These are phyloP conservation scores for Ceyx cyanopectus DNA, from an alignment of 2,113 vertebrate species.

Conservation along the genomic window DNA sequence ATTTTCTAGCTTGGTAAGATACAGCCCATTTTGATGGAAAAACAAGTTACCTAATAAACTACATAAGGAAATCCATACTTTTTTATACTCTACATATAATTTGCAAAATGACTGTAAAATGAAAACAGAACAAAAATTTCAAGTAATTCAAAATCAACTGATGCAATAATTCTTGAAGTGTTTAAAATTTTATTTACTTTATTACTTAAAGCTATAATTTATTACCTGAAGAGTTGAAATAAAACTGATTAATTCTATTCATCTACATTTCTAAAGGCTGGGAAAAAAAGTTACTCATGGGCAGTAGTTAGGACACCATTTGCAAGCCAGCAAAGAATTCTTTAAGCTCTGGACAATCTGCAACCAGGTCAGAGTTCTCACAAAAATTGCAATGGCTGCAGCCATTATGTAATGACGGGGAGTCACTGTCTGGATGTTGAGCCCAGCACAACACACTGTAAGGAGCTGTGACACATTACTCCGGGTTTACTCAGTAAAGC, in stretches of 20 bases:
- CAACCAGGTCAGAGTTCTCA: constrained; percentile 29
- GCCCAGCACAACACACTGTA: constrained; percentile 30
- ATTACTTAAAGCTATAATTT: background rate
- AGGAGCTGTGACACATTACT: background rate
- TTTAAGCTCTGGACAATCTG: constrained; percentile 39
- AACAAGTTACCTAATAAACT: background rate
- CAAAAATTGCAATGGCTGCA: constrained; percentile 9
- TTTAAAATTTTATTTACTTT: background rate
- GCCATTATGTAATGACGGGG: constrained; percentile 28
- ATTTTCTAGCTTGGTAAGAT: background rate
- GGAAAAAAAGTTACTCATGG: background rate
- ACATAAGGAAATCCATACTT: background rate
- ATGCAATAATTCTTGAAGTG: background rate
- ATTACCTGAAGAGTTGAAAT: background rate
- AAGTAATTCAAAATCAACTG: background rate
- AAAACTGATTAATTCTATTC: background rate
- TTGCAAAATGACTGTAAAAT: background rate
- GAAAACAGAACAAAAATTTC: background rate
- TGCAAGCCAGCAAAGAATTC: constrained; percentile 25
- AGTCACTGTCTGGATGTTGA: background rate
- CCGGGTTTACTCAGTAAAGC: constrained; percentile 27
- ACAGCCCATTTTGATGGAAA: background rate
- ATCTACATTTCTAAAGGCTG: background rate
- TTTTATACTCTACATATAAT: background rate
- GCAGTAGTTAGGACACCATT: background rate